A percentile compares a stretch with the other conserved stretches of the same genome.
phyloP scores from a whole-genome alignment of 2,888 invertebrate genomes.

The Subacronicta megacephala region DNA sequence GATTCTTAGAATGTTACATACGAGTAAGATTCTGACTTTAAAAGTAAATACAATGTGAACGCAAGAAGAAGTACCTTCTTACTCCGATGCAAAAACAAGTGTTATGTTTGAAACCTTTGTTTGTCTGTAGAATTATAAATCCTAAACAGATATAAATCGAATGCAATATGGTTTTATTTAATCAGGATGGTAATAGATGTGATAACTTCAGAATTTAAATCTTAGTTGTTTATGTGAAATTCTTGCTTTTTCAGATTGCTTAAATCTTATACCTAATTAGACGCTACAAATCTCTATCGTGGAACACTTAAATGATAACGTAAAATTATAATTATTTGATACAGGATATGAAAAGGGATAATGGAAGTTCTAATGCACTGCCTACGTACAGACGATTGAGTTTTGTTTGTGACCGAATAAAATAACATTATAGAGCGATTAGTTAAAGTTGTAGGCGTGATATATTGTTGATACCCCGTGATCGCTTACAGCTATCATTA shows the following conservation, averaged over 20 bases:
- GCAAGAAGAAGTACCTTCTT: background rate
- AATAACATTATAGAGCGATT: constrained; percentile 70
- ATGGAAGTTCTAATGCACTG: constrained; percentile 40
- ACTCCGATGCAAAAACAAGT: background rate
- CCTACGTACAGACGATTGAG: constrained; percentile 51
- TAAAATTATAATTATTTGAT: too few relatives aligned
- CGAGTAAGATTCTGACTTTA: background rate
- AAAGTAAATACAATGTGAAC: background rate
- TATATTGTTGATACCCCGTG: constrained; percentile 52
- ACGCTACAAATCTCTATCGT: too few relatives aligned
- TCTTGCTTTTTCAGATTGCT: too few relatives aligned
- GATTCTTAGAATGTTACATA: background rate
- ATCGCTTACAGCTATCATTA: constrained; percentile 54
- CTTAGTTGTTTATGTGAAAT: too few relatives aligned
- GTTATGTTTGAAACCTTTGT: background rate
- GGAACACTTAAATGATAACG: too few relatives aligned
- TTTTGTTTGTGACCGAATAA: constrained; percentile 46
- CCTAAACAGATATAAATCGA: too few relatives aligned
- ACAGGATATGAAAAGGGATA: too few relatives aligned
- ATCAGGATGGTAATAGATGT: too few relatives aligned
- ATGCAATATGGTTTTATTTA: too few relatives aligned
- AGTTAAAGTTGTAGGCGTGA: constrained; percentile 67
- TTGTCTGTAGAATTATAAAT: too few relatives aligned
- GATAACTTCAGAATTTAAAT: too few relatives aligned
- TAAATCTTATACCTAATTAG: too few relatives aligned